Base-by-base conservation (phyloP, 2,113 vertebrate genomes). In the Eudyptes chrysolophus region DNA sequence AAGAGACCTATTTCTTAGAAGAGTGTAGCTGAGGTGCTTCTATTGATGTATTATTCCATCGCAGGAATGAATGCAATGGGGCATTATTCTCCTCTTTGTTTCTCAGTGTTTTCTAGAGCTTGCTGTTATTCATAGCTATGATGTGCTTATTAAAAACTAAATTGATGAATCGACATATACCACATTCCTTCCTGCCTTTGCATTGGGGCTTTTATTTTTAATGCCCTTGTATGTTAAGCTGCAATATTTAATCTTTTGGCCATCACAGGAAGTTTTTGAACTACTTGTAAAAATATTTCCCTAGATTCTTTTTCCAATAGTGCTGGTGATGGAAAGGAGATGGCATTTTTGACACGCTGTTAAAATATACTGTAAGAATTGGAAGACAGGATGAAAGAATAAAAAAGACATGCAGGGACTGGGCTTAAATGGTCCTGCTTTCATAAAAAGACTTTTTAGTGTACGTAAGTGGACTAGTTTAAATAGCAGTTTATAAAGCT, bases 321-420 rank as follows among this genome's bases (percentile, higher is more conserved):
- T 57, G 5, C 52, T 57, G 58, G 49, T 95, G 94, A 81, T 82
- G 68, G 87, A 87, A 93, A 57, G 55, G 76, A 90, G 46, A 54
- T 97, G 79, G 71, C 36, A 15, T 79, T 90, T 94, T 92, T 94
- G 89, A 93, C 72, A 96, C 90, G 61, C 29, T 72, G 54, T 88
- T 84, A 82, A 95, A 96, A 60, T 78, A 66, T 8, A 90, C 5
- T 29, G 13, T 54, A 70, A 85, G 57, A 84, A 61, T 40, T 79
- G 77, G 46, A 86, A 69, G 69, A 46, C 13, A n/a, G 77, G 51
- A 64, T 80, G 79, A 65, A 90, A 82, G 62, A 87, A 60, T 68
- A n/a, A 66, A 88, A 60, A 52, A 65, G 77, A 42, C 6, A 10
- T 32, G 44, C 4, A 8, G 89, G 76, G 52, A 70, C 55, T 89